These are phyloP conservation scores for Lucinisca nassula DNA, from an alignment of 2,888 invertebrate species.

Conservation along the genomic window DNA sequence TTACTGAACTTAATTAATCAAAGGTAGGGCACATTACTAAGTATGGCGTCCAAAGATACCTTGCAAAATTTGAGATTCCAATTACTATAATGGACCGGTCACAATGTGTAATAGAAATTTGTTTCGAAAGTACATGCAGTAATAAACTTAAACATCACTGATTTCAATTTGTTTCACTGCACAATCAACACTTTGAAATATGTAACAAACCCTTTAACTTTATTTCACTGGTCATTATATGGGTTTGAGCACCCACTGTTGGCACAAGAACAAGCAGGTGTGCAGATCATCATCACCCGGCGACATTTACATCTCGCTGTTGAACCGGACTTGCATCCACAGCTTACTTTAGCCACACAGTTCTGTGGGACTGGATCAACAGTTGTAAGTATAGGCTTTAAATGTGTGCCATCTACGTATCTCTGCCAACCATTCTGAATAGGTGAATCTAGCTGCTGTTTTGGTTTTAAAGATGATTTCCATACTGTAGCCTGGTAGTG, in stretches of 20 bases:
- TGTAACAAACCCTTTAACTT: not conserved
- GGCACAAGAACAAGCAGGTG: not conserved
- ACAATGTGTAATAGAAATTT: not conserved
- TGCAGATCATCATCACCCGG: no score
- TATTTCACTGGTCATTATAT: not conserved
- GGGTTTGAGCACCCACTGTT: not conserved
- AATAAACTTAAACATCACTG: not conserved
- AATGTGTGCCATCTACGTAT: not conserved
- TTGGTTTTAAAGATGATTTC: not conserved
- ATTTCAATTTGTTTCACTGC: no score
- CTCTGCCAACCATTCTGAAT: not conserved
- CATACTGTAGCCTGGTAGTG: not conserved
- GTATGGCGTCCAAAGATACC: not conserved
- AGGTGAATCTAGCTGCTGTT: constrained; percentile 1
- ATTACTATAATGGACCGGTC: not conserved
- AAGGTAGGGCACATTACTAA: not conserved
- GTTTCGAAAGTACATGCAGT: not conserved
- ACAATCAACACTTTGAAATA: no score
- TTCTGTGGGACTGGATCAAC: not conserved
- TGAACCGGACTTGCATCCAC: no score
- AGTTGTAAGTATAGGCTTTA: not conserved
- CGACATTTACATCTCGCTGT: no score
- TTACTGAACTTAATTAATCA: no score
- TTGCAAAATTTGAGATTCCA: not conserved
- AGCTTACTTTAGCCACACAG: not conserved